Evolutionary conservation across 2,113 vertebrate species (phyloP).

Genomic region (Chitala chitala): DNA sequence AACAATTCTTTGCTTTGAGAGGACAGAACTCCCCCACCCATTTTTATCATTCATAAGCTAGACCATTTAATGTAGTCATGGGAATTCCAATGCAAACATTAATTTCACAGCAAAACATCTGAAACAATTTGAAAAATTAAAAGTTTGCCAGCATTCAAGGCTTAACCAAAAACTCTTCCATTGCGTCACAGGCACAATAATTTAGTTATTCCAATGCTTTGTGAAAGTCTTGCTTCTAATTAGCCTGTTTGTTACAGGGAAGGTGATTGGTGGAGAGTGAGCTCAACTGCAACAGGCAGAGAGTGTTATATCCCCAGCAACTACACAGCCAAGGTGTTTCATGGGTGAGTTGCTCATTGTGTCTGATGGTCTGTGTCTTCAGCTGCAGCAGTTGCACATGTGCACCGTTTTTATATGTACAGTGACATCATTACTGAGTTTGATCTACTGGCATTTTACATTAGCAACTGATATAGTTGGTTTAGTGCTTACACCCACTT

Average conservation of each 20-base stretch:
- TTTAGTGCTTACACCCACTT: no score
- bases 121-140: no score
- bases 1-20: background rate
- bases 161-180: background rate
- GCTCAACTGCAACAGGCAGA: constrained; percentile 55
- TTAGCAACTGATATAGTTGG: no score
- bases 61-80: background rate
- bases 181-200: background rate
- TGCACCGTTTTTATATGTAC: background rate
- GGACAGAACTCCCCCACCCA: background rate
- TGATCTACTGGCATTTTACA: background rate
- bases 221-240: background rate
- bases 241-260: constrained; percentile 52
- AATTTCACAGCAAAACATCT: background rate
- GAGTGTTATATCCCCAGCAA: constrained; percentile 65
- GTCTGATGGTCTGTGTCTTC: no score
- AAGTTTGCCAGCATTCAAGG: no score
- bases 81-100: background rate
- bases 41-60: background rate
- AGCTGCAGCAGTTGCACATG: no score
- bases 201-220: background rate
- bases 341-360: constrained; percentile 54
- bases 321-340: constrained; percentile 68
- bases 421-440: background rate
- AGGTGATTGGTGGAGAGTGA: constrained; percentile 73